phyloP scores from a whole-genome alignment of 2,888 invertebrate genomes.

The Campopleginae sp. region DNA sequence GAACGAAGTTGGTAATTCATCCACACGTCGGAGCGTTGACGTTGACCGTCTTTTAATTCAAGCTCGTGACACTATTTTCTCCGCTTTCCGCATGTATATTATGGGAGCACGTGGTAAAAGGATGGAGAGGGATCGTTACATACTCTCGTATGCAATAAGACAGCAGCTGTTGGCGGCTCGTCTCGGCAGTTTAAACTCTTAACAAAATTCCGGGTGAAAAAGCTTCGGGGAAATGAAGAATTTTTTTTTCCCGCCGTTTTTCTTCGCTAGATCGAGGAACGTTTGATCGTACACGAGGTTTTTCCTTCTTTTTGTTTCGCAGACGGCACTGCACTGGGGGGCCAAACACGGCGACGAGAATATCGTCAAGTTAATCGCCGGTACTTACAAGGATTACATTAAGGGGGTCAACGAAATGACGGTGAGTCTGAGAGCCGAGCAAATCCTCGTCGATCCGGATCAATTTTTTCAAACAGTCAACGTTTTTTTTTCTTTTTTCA shows the following conservation, averaged over 20 bases:
- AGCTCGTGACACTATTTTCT: conserved; percentile 67
- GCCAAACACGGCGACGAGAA: conserved; percentile 97
- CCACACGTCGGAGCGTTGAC: conserved; percentile 74
- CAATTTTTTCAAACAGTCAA: neutral
- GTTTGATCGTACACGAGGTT: neutral
- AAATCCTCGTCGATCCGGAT: neutral
- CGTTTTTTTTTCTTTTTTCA: conserved; percentile 26
- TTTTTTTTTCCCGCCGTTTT: neutral
- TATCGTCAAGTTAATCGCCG: conserved; percentile 95
- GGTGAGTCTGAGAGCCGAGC: conserved; percentile 86
- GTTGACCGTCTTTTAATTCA: conserved; percentile 79
- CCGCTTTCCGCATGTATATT: conserved; percentile 32
- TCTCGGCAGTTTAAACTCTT: conserved; percentile 68
- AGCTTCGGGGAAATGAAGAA: neutral
- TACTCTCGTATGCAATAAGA: conserved; percentile 37
- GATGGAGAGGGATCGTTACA: neutral
- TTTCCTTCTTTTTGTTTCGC: conserved; percentile 80
- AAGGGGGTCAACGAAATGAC: conserved; percentile 92
- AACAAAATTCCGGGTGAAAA: conserved; percentile 36
- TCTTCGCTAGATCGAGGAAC: neutral
- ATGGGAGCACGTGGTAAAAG: neutral
- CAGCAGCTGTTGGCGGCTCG: conserved; percentile 81
- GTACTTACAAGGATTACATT: conserved; percentile 91
- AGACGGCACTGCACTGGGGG: conserved; percentile 99
- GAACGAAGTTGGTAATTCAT: conserved; percentile 80